Percentiles rank a stretch among this genome's conserved stretches.
Conservation (phyloP, 2,113 vertebrate species). For the Siphamia tubifer region DNA sequence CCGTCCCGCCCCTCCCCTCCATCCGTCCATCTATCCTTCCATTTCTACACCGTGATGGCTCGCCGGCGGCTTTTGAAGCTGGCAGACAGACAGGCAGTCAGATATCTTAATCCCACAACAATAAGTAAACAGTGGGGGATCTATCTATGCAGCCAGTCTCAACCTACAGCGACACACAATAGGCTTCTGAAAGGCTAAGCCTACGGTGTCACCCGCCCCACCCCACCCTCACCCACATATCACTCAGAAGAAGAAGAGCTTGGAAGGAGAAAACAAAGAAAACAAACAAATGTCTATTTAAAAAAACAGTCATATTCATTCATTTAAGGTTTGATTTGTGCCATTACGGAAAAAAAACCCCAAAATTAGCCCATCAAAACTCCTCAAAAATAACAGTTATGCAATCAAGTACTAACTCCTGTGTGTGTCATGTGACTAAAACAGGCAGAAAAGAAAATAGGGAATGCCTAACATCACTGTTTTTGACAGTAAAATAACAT, state of each 20-base stretch:
- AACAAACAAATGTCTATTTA: background rate
- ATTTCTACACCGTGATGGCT: background rate
- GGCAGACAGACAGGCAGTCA: slow-evolving; percentile 47
- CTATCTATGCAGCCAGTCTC: slow-evolving; percentile 17
- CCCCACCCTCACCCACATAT: background rate
- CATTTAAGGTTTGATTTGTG: background rate
- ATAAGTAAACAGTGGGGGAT: slow-evolving; percentile 46
- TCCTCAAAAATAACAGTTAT: too few relatives aligned
- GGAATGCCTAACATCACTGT: too few relatives aligned
- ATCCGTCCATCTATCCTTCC: background rate
- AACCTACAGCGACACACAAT: slow-evolving; percentile 50
- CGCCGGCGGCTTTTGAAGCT: slow-evolving; percentile 46
- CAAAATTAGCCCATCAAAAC: too few relatives aligned
- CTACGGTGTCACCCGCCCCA: slow-evolving; percentile 15
- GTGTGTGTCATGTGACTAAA: too few relatives aligned
- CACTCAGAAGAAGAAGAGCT: background rate
- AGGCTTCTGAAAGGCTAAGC: slow-evolving; percentile 30
- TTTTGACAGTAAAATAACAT: too few relatives aligned
- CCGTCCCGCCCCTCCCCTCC: background rate
- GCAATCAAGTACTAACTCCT: too few relatives aligned
- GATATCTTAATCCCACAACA: slow-evolving; percentile 70
- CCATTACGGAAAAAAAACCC: too few relatives aligned
- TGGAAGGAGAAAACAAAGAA: background rate
- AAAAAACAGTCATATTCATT: background rate
- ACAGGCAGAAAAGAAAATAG: too few relatives aligned